A percentile compares a stretch with the other conserved stretches of the same genome.
Evolutionary conservation across 2,888 invertebrate genomes (phyloP).

Genomic region (Ptilodon capucinus): DNA sequence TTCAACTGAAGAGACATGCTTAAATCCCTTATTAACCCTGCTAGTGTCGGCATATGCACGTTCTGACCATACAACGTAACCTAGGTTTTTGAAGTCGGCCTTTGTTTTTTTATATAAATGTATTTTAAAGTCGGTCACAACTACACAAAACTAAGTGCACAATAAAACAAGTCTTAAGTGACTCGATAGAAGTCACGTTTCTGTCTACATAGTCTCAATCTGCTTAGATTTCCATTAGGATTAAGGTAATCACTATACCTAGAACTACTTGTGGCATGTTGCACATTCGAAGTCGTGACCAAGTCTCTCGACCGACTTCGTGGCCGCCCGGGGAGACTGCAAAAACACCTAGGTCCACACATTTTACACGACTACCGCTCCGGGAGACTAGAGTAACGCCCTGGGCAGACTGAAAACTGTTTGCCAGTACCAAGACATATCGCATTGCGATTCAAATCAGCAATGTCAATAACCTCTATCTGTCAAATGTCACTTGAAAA

Average conservation of each 20-base stretch:
- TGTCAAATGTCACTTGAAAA: too few species aligned
- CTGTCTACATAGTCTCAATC: slow-evolving; percentile 10
- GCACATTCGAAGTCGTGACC: slow-evolving; percentile 30
- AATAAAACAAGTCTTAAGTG: neutral
- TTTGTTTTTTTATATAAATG: too few species aligned
- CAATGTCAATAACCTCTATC: too few species aligned
- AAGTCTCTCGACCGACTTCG: slow-evolving; percentile 32
- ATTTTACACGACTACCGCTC: slow-evolving; percentile 35
- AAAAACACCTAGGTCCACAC: slow-evolving; percentile 40
- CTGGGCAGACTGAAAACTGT: too few species aligned
- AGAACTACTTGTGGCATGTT: slow-evolving; percentile 5
- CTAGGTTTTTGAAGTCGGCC: too few species aligned
- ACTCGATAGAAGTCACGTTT: slow-evolving; percentile 4
- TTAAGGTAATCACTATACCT: slow-evolving; percentile 19
- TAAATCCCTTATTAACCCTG: neutral
- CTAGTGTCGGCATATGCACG: neutral
- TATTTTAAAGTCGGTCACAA: too few species aligned
- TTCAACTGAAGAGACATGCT: neutral
- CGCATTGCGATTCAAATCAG: too few species aligned
- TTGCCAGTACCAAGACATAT: too few species aligned
- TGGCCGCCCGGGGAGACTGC: slow-evolving; percentile 52
- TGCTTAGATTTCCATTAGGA: slow-evolving; percentile 7
- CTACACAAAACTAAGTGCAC: neutral
- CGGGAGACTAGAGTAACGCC: slow-evolving; percentile 36
- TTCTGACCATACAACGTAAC: neutral